phyloP scores from a whole-genome alignment of 2,888 invertebrate species.

The Pristionchus arcanus region DNA sequence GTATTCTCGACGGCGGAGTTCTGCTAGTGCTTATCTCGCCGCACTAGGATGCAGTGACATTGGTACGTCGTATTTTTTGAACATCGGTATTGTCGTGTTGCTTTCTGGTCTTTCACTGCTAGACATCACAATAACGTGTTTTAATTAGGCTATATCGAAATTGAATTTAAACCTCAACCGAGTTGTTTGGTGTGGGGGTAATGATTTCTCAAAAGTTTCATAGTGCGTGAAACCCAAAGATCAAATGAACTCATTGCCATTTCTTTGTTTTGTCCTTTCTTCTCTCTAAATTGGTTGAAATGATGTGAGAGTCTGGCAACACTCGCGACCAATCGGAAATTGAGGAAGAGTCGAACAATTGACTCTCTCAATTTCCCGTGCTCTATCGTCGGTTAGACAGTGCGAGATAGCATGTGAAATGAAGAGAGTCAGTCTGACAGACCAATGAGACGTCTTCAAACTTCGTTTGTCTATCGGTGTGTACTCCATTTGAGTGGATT shows the following conservation, averaged over 20 bases:
- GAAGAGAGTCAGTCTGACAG: not conserved
- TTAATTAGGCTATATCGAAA: not conserved
- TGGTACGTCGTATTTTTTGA: conserved; percentile 60
- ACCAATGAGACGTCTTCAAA: not conserved
- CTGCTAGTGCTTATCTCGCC: conserved; percentile 69
- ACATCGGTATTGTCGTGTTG: not conserved
- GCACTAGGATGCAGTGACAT: conserved; percentile 73
- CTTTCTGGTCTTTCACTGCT: not conserved
- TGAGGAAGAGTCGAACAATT: not conserved
- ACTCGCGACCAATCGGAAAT: not conserved
- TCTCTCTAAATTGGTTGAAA: not conserved
- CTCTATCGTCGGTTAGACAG: not conserved
- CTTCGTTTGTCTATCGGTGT: not conserved
- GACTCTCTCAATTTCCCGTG: not conserved
- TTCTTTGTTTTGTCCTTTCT: conserved; percentile 1
- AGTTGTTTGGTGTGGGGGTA: too few species aligned
- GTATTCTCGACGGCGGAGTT: conserved; percentile 30
- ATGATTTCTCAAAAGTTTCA: not conserved
- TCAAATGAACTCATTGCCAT: not conserved
- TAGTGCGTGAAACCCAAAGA: not conserved
- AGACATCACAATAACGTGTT: not conserved
- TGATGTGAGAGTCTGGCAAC: conserved; percentile 21
- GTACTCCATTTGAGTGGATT: not conserved
- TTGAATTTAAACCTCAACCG: not conserved
- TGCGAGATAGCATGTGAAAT: not conserved